phyloP scores from a whole-genome alignment of 1,140 invertebrate species.

The Drosophila jambulina region DNA sequence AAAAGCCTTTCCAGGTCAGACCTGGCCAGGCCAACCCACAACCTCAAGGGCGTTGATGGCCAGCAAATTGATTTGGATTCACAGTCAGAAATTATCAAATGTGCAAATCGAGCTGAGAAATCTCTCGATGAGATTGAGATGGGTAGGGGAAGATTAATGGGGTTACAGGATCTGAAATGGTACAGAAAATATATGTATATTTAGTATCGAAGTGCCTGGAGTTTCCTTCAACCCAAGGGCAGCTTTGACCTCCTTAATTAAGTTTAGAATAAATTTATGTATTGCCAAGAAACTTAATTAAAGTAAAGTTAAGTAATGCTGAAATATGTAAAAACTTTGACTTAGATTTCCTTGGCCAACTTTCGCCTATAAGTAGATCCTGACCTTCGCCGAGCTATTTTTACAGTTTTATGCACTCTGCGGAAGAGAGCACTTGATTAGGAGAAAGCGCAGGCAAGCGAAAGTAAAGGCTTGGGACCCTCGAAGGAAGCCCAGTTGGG shows the following conservation, averaged over 20 bases:
- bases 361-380: neutral
- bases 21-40: conserved; percentile 21
- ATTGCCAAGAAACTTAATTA: neutral
- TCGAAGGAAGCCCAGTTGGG: neutral
- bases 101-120: conserved; percentile 45
- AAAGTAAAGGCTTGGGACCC: conserved; percentile 38
- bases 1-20: conserved; percentile 77
- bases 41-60: conserved; percentile 35
- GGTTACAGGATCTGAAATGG: neutral
- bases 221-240: no score
- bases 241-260: neutral
- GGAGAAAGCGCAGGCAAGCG: conserved; percentile 44
- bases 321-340: neutral
- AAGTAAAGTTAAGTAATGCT: no score
- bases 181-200: neutral
- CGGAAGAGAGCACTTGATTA: conserved; percentile 41
- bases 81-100: conserved; percentile 50
- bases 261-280: neutral
- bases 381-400: conserved; percentile 27
- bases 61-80: conserved; percentile 74
- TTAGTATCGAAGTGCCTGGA: neutral
- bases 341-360: neutral
- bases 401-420: conserved; percentile 28
- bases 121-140: conserved; percentile 3
- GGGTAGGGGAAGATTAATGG: conserved; percentile 17